Evolutionary conservation across 2,888 invertebrate species (phyloP).

Genomic region (Eledona agricola): DNA sequence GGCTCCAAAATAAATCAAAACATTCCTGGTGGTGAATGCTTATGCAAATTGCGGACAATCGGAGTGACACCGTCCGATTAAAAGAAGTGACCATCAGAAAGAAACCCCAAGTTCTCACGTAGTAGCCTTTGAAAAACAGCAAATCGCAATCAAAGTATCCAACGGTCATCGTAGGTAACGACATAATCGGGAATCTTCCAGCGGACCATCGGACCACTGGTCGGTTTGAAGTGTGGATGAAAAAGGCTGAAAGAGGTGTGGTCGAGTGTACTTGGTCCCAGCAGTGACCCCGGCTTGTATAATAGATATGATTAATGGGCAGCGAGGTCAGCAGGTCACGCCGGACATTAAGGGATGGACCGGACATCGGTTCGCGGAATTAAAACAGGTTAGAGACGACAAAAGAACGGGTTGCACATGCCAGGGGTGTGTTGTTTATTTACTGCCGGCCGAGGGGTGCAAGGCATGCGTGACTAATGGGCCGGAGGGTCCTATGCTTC

Average conservation of each 20-base stretch:
- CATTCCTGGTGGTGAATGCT: slow-evolving; percentile 60
- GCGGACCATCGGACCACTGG: slow-evolving; percentile 42
- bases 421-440: slow-evolving; percentile 58
- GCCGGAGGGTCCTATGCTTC: slow-evolving; percentile 26
- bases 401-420: slow-evolving; percentile 56
- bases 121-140: slow-evolving; percentile 55
- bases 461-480: slow-evolving; percentile 58
- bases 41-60: slow-evolving; percentile 60
- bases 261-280: slow-evolving; percentile 23
- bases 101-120: slow-evolving; percentile 59
- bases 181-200: slow-evolving; percentile 61
- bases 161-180: slow-evolving; percentile 63
- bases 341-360: slow-evolving; percentile 62
- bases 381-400: slow-evolving; percentile 56
- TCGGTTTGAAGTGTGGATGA: not conserved
- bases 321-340: slow-evolving; percentile 61
- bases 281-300: slow-evolving; percentile 57
- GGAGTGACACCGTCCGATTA: slow-evolving; percentile 51
- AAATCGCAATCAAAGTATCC: slow-evolving; percentile 55
- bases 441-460: slow-evolving; percentile 52
- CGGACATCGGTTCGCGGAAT: slow-evolving; percentile 58
- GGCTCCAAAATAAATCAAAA: slow-evolving; percentile 60
- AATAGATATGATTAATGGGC: slow-evolving; percentile 65
- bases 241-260: slow-evolving; percentile 25
- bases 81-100: slow-evolving; percentile 49